Conservation (phyloP, 2,888 invertebrate genomes). For the Tipula lateralis region DNA sequence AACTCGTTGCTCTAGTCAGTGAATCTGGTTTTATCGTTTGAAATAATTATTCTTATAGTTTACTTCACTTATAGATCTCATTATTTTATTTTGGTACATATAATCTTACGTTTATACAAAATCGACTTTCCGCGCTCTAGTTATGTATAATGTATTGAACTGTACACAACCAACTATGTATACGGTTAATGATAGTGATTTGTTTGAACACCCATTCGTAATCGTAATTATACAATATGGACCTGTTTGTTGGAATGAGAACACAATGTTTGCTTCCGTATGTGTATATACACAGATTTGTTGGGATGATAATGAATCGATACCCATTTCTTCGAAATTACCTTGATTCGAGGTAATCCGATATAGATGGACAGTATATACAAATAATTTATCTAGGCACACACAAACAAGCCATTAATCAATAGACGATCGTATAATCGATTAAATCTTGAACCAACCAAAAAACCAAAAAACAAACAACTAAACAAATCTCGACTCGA, state of each 20-base stretch:
- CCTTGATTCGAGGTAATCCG: neutral
- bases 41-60: neutral
- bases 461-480: neutral
- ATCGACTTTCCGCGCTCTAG: too few relatives aligned
- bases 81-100: neutral
- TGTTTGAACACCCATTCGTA: neutral
- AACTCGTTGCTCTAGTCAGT: neutral
- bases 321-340: neutral
- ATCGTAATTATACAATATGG: neutral
- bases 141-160: too few relatives aligned
- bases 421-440: slow-evolving; percentile 1
- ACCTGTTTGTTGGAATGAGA: slow-evolving; percentile 11
- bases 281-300: neutral
- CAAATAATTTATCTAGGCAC: neutral
- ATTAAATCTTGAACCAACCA: neutral
- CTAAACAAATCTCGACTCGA: neutral
- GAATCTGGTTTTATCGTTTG: neutral
- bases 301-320: neutral
- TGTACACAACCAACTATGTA: neutral
- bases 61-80: neutral
- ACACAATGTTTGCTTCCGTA: slow-evolving; percentile 4
- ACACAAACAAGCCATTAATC: neutral
- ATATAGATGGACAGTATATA: neutral
- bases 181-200: neutral
- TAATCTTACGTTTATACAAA: too few relatives aligned